Percentiles rank a stretch among this genome's conserved stretches.
These are phyloP conservation scores for Entomobrya proxima DNA, from an alignment of 2,888 invertebrate species.

Conservation along the genomic window DNA sequence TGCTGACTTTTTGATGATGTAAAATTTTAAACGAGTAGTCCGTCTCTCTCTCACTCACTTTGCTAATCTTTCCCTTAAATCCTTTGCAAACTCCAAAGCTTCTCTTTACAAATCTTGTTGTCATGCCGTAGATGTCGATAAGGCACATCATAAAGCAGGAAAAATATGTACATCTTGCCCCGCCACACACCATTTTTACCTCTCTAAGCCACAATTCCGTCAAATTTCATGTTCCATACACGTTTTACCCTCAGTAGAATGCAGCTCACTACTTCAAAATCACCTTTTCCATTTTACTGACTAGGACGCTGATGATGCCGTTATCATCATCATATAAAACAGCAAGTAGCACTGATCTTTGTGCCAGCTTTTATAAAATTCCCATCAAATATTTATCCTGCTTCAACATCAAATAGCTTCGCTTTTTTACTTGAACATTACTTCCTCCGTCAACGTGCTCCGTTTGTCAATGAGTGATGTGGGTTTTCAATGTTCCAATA, in stretches of 20 bases:
- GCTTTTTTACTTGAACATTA: not conserved
- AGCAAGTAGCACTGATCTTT: too few relatives aligned
- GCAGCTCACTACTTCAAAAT: too few relatives aligned
- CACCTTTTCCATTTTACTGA: too few relatives aligned
- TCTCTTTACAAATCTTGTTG: not conserved
- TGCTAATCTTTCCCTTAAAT: not conserved
- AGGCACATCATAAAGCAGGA: not conserved
- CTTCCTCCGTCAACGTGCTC: not conserved
- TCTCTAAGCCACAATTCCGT: not conserved
- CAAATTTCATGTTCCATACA: not conserved
- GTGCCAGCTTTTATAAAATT: not conserved
- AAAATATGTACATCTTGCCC: not conserved
- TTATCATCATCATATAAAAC: too few relatives aligned
- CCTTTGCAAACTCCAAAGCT: not conserved
- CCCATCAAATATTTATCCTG: not conserved
- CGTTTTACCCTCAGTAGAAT: not conserved
- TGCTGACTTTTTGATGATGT: too few relatives aligned
- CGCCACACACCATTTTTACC: not conserved
- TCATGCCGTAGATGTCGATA: slow-evolving; percentile 4
- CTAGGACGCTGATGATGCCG: too few relatives aligned
- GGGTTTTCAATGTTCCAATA: too few relatives aligned
- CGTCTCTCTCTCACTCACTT: too few relatives aligned
- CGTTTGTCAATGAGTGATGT: not conserved
- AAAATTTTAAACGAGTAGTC: too few relatives aligned
- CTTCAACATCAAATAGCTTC: not conserved